Percentiles rank a stretch among this genome's conserved stretches.
Conservation (phyloP, 1,140 invertebrate genomes). For the Lamellibrachia luymesi region DNA sequence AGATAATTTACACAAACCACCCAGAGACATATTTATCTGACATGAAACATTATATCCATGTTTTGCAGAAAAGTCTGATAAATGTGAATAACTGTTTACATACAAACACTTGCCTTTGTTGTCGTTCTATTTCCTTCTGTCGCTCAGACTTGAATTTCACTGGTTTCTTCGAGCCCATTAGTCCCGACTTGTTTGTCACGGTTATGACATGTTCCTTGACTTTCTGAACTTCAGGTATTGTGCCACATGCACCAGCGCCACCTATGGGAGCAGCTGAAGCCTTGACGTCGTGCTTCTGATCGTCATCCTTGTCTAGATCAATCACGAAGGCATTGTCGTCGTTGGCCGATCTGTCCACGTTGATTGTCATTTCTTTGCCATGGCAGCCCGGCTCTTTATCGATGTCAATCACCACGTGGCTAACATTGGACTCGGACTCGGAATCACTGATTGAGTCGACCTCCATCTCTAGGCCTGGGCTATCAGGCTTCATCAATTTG, state of each 20-base stretch:
- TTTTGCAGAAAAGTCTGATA: background rate
- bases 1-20: no score
- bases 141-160: background rate
- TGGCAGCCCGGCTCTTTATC: conserved; percentile 14
- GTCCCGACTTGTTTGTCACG: background rate
- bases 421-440: conserved; percentile 30
- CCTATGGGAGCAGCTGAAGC: background rate
- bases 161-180: background rate
- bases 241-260: no score
- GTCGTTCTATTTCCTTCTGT: background rate
- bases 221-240: background rate
- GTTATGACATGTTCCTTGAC: background rate
- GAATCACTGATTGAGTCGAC: conserved; percentile 28
- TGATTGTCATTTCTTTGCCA: background rate
- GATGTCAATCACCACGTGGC: conserved; percentile 33
- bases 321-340: conserved; percentile 7
- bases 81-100: background rate
- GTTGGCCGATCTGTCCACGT: background rate
- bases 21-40: background rate
- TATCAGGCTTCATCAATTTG: background rate
- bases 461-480: background rate
- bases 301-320: conserved; percentile 17
- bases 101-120: background rate
- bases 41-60: background rate
- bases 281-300: background rate